Evolutionary conservation across 2,888 invertebrate genomes (phyloP).

Genomic region (Nomada ferruginata): DNA sequence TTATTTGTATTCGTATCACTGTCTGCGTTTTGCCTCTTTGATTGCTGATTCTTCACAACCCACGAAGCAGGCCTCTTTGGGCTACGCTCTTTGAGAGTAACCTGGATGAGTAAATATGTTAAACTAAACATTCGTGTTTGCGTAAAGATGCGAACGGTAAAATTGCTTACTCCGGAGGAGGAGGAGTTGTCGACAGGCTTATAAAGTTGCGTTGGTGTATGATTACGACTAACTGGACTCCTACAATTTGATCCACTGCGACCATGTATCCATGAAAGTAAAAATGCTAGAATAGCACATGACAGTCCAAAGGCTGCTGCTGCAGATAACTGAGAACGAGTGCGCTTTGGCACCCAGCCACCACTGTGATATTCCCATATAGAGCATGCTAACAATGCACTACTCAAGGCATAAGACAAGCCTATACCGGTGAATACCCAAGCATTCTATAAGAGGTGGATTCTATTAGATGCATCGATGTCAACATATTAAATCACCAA

Average conservation of each 20-base stretch:
- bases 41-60: slow-evolving; percentile 78
- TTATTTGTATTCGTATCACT: slow-evolving; percentile 77
- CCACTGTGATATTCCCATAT: slow-evolving; percentile 88
- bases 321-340: slow-evolving; percentile 88
- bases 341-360: slow-evolving; percentile 89
- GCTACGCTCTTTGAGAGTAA: slow-evolving; percentile 80
- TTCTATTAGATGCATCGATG: slow-evolving; percentile 54
- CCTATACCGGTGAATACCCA: slow-evolving; percentile 90
- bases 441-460: slow-evolving; percentile 86
- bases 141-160: not conserved
- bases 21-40: slow-evolving; percentile 76
- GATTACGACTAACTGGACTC: slow-evolving; percentile 74
- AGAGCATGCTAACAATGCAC: slow-evolving; percentile 89
- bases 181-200: slow-evolving; percentile 83
- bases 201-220: slow-evolving; percentile 79
- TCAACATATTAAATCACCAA: slow-evolving; percentile 21
- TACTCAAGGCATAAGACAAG: slow-evolving; percentile 88
- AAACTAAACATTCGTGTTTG: not conserved
- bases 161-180: slow-evolving; percentile 79
- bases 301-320: slow-evolving; percentile 81
- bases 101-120: slow-evolving; percentile 63
- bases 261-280: slow-evolving; percentile 81
- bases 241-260: slow-evolving; percentile 77
- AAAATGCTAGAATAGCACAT: slow-evolving; percentile 81
- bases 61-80: slow-evolving; percentile 79